These are phyloP conservation scores for Botia almorhae DNA, from an alignment of 2,797 vertebrate genomes.

Conservation along the genomic window DNA sequence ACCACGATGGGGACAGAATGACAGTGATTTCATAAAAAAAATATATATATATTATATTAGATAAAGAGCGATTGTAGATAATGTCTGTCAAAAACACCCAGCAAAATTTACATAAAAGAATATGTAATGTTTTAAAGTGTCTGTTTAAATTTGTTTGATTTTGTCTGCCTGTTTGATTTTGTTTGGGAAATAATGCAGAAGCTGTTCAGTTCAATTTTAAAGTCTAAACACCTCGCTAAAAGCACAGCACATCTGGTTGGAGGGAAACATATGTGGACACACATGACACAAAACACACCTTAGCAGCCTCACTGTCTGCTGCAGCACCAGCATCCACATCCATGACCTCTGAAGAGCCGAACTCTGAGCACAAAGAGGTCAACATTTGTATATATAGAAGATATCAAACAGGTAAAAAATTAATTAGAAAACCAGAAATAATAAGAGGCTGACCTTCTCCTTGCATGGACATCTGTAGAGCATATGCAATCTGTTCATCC, in stretches of 20 bases:
- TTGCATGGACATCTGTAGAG: conserved; percentile 96
- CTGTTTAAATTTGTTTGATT: too few relatives aligned
- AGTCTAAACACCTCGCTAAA: background rate
- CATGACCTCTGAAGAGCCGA: conserved; percentile 62
- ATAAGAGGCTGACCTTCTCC: conserved; percentile 71
- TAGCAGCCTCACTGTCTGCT: conserved; percentile 68
- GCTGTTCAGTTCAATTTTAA: background rate
- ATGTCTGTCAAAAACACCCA: too few relatives aligned
- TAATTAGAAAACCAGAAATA: background rate
- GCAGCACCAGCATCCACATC: conserved; percentile 73
- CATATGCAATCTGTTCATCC: conserved; percentile 97
- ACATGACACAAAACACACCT: conserved; percentile 56
- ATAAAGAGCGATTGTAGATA: too few relatives aligned
- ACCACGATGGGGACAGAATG: too few relatives aligned
- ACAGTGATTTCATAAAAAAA: too few relatives aligned
- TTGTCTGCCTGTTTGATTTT: too few relatives aligned
- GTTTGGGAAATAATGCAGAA: too few relatives aligned
- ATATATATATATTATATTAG: too few relatives aligned
- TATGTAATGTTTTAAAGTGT: too few relatives aligned
- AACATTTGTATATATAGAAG: background rate
- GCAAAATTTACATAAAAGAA: too few relatives aligned
- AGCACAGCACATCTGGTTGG: background rate
- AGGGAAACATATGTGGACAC: background rate
- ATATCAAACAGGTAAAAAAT: background rate
- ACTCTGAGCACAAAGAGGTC: conserved; percentile 56